Evolutionary conservation across 2,888 invertebrate species (phyloP), one percentile per base, ranked within the genome.

Genomic region (Scaeva pyrastri): DNA sequence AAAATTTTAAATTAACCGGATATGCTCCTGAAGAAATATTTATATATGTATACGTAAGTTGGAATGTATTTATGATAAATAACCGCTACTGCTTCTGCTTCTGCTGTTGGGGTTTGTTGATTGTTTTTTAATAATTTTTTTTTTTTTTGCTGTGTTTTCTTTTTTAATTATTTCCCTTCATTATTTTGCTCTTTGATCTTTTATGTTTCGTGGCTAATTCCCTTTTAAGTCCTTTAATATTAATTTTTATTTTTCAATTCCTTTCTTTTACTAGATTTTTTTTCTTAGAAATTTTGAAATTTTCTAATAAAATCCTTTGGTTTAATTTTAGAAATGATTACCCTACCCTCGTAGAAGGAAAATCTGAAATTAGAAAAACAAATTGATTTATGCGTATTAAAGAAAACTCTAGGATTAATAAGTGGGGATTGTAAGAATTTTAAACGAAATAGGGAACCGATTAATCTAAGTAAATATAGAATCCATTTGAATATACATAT

Each of bases 141-240:
- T 8, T 48, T 21, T 19, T 19, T 48, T 16, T 11, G 0, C n/a
- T n/a, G n/a, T n/a, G n/a, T n/a, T n/a, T n/a, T n/a, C n/a, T n/a
- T 31, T 58, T 60, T 60, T 60, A 41, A 60, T 60, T 60, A 39
- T 41, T 41, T 60, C 12, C 60, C 39, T 60, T 60, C 60, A 60
- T 60, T 39, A 31, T 60, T 21, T 41, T 60, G 39, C 14, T 21
- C 36, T 60, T 60, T 60, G 60, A 60, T 60, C 60, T 60, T 39
- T 31, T 31, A 31, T 60, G 11, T 41, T 41, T 39, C 6, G 4
- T 3, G 6, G 39, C 19, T 39, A 2, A 60, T 60, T 60, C 14
- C 1, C 19, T 60, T 39, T 60, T n/a, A 14, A 16, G 60, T 39
- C 21, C 5, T 60, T 60, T 21, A 14, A 8, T 41, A 39, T 14